Conservation (phyloP, 2,113 vertebrate species). For the Istiophorus platypterus region DNA sequence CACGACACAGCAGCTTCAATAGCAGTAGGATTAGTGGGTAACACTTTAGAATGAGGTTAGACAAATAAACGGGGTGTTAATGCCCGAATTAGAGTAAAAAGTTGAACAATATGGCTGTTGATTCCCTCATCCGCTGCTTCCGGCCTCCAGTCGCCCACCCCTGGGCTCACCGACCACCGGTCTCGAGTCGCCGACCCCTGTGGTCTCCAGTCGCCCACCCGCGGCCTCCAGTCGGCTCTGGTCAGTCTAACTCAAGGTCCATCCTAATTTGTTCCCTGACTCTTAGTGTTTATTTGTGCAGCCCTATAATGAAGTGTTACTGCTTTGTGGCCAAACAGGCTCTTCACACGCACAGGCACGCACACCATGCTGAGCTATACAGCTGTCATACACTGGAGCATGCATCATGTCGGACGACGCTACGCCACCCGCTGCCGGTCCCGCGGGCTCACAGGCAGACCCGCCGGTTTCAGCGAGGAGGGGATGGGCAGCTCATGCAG, state of each 20-base stretch:
- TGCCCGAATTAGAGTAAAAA: background rate
- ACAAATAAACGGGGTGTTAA: background rate
- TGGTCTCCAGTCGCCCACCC: too few species aligned
- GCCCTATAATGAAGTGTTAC: constrained; percentile 30
- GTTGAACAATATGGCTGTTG: constrained; percentile 28
- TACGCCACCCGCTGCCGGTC: constrained; percentile 30
- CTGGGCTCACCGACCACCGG: too few species aligned
- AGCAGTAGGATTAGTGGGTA: constrained; percentile 9
- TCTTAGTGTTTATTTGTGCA: constrained; percentile 9
- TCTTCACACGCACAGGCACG: background rate
- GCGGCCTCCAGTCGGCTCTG: too few species aligned
- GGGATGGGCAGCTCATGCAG: constrained; percentile 90
- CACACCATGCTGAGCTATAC: background rate
- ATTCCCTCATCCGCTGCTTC: background rate
- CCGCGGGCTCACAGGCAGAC: constrained; percentile 49
- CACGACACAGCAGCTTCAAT: background rate
- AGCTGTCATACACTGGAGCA: constrained; percentile 71
- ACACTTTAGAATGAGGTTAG: constrained; percentile 30
- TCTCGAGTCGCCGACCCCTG: too few species aligned
- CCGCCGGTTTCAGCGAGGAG: constrained; percentile 84
- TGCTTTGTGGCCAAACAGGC: background rate
- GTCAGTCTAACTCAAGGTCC: background rate
- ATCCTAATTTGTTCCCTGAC: background rate
- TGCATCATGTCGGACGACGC: constrained; percentile 76
- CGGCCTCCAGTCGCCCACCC: too few species aligned